Conservation (phyloP, 2,113 vertebrate species). For the Lynx canadensis region DNA sequence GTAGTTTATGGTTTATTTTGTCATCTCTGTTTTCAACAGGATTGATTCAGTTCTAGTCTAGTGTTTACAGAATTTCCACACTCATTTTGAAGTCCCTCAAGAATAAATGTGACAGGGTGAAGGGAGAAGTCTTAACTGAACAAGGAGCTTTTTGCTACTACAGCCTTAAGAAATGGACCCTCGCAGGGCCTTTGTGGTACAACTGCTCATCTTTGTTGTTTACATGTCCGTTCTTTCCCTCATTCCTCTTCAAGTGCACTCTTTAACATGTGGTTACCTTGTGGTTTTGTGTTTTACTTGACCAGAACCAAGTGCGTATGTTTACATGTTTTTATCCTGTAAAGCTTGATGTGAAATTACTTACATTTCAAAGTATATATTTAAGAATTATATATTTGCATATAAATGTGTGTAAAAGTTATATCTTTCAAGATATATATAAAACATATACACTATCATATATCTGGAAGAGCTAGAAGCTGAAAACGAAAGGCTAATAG, state of each 20-base stretch:
- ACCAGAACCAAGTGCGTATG: conserved; percentile 66
- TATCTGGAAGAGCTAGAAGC: neutral
- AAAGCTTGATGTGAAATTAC: conserved; percentile 64
- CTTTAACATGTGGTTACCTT: conserved; percentile 53
- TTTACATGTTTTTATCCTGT: conserved; percentile 79
- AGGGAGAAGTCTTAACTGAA: conserved; percentile 67
- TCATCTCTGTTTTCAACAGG: conserved; percentile 66
- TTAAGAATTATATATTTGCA: conserved; percentile 38
- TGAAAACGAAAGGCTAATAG: neutral
- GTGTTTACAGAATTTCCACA: conserved; percentile 68
- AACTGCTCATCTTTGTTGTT: conserved; percentile 66
- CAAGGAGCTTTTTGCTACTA: conserved; percentile 67
- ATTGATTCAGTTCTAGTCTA: conserved; percentile 64
- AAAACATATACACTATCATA: neutral
- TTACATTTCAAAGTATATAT: conserved; percentile 64
- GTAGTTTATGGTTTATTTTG: conserved; percentile 63
- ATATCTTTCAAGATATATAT: conserved; percentile 11
- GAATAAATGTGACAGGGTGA: conserved; percentile 66
- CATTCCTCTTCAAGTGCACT: conserved; percentile 61
- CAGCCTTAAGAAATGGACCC: conserved; percentile 69
- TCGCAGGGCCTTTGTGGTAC: neutral
- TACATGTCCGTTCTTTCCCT: conserved; percentile 43
- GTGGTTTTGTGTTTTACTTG: conserved; percentile 71
- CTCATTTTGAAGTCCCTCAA: conserved; percentile 62
- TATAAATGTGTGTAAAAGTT: conserved; percentile 36